Evolutionary conservation across 2,797 vertebrate species (phyloP), one percentile per base, ranked within the genome.

Genomic region (Intellagama lesueurii): DNA sequence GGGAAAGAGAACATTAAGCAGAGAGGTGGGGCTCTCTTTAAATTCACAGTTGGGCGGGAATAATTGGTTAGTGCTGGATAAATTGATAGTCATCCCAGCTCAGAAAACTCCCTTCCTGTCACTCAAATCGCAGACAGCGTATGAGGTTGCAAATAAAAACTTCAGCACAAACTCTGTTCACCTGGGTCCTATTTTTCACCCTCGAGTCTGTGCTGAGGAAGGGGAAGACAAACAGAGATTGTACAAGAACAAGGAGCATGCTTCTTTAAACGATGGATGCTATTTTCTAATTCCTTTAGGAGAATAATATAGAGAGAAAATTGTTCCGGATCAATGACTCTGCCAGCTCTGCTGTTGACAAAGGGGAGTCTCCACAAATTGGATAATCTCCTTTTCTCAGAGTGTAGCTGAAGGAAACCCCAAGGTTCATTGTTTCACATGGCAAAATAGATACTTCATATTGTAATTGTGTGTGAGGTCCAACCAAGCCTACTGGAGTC

Each of bases 291-390:
- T 12, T n/a, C n/a, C 5, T 6, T 30, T 66, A 22, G 17, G 16
- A 30, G 76, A n/a, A 76, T 24, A 35, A 3, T 30, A 68, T 6
- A 4, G 16, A 32, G 44, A 26, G n/a, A 7, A 12, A 60, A 44
- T 26, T 80, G 68, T 35, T 70, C 47, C 32, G 44, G 49, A 83
- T 49, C 70, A 28, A 73, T 84, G 44, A 26, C 16, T 70, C 73
- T 52, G 87, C 84, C 32, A 68, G 60, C 64, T 30, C 85, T 87
- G 77, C 5, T 12, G 68, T 30, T 84, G 44, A 78, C 64, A 89
- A 56, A 83, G 4, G 77, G 22, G 82, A 93, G 83, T 0, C 32
- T n/a, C 69, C 83, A 86, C 75, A 92, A 94, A 75, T 64, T 73
- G 87, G 70, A 90, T 90, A 89, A 81, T 72, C 26, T 89, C 35